These are phyloP conservation scores for Autographa pulchrina DNA, from an alignment of 2,888 invertebrate species.

Conservation along the genomic window DNA sequence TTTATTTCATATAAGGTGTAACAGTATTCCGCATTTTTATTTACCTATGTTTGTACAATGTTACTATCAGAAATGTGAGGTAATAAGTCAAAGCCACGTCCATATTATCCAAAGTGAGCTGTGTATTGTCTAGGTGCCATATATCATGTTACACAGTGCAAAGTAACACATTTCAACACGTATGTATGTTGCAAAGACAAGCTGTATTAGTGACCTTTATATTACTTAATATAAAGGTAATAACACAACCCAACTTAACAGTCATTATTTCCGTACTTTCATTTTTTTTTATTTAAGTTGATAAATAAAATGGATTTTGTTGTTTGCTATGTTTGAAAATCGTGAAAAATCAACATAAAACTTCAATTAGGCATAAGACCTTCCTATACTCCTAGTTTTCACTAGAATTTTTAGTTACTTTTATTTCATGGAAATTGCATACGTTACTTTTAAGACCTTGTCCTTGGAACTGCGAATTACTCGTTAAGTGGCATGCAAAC, in stretches of 20 bases:
- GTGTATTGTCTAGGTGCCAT: neutral
- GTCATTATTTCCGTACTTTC: no score
- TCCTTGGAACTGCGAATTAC: slow-evolving; percentile 40
- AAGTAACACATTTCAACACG: neutral
- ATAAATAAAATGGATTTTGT: neutral
- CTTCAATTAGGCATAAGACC: neutral
- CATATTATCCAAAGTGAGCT: neutral
- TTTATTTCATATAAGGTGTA: no score
- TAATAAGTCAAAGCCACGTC: neutral
- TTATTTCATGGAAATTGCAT: slow-evolving; percentile 36
- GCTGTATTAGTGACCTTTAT: no score
- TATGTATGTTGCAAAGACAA: neutral
- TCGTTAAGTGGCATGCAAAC: slow-evolving; percentile 42
- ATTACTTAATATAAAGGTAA: no score
- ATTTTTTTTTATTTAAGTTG: no score
- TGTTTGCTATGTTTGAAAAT: neutral
- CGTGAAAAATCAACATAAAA: neutral
- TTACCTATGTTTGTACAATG: neutral
- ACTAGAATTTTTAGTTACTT: slow-evolving; percentile 21
- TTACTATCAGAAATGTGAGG: neutral
- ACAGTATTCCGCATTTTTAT: no score
- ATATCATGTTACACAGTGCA: neutral
- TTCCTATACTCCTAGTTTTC: slow-evolving; percentile 8
- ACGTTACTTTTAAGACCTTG: slow-evolving; percentile 44
- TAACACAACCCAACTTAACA: no score